phyloP scores from a whole-genome alignment of 2,888 invertebrate genomes.

The Venusia cambrica region DNA sequence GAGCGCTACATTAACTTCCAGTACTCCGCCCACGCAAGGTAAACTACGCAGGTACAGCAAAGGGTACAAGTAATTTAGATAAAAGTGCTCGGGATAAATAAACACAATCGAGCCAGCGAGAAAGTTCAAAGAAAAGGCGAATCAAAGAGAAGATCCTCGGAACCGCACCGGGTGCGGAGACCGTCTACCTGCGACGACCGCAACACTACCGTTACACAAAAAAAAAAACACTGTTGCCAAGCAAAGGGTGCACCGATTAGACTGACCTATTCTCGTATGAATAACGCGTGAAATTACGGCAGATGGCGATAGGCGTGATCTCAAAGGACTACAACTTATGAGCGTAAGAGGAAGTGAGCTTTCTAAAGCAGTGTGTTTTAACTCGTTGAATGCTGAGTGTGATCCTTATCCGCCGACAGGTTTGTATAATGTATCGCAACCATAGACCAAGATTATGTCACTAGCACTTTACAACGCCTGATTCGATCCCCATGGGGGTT shows the following conservation, averaged over 20 bases:
- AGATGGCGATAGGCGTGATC: conserved; percentile 47
- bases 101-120: conserved; percentile 23
- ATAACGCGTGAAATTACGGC: conserved; percentile 50
- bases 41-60: conserved; percentile 17
- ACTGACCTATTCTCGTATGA: conserved; percentile 43
- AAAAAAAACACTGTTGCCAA: conserved; percentile 45
- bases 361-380: too few relatives aligned
- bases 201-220: conserved; percentile 56
- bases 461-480: too few relatives aligned
- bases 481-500: too few relatives aligned
- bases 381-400: too few relatives aligned
- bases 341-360: conserved; percentile 32
- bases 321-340: conserved; percentile 26
- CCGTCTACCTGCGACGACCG: conserved; percentile 55
- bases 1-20: conserved; percentile 17
- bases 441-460: too few relatives aligned
- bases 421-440: too few relatives aligned
- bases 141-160: conserved; percentile 44
- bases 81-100: conserved; percentile 18
- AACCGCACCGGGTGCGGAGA: conserved; percentile 38
- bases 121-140: conserved; percentile 45
- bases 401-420: too few relatives aligned
- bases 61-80: conserved; percentile 18
- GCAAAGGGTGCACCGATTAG: conserved; percentile 54
- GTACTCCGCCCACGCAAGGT: conserved; percentile 23